These are phyloP conservation scores for Orussus abietinus DNA, from an alignment of 1,140 invertebrate genomes.

Conservation along the genomic window DNA sequence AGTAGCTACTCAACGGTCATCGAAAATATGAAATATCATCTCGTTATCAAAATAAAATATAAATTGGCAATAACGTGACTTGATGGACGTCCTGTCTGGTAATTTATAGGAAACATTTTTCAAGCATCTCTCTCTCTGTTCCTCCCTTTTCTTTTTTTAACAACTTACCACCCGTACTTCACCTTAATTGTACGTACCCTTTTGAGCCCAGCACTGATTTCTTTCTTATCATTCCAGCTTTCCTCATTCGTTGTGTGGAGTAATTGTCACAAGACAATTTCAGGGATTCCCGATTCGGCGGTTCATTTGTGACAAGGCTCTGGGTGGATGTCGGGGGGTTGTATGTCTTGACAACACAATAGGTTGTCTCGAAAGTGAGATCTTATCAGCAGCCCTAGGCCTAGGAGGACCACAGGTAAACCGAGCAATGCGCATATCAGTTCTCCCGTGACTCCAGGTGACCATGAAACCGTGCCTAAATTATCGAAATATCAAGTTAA, in stretches of 20 bases:
- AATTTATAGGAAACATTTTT: conserved; percentile 35
- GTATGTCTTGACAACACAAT: conserved; percentile 26
- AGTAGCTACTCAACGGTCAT: conserved; percentile 15
- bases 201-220: too few relatives aligned
- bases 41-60: conserved; percentile 44
- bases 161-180: not conserved
- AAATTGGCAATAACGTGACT: conserved; percentile 37
- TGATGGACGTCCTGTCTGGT: conserved; percentile 25
- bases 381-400: conserved; percentile 54
- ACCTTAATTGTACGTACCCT: not conserved
- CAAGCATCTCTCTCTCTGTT: conserved; percentile 14
- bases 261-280: too few relatives aligned
- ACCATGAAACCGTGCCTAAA: conserved; percentile 52
- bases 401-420: conserved; percentile 57
- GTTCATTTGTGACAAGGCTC: conserved; percentile 46
- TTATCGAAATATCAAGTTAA: not conserved
- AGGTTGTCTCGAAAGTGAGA: conserved; percentile 53
- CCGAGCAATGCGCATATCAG: conserved; percentile 59
- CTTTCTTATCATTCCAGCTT: too few relatives aligned
- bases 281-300: too few relatives aligned
- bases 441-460: conserved; percentile 57
- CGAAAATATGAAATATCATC: conserved; percentile 36
- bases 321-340: conserved; percentile 30
- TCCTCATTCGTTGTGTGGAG: too few relatives aligned
- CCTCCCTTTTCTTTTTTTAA: not conserved